Percentiles rank a stretch among this genome's conserved stretches.
These are phyloP conservation scores for Stomatorhinus walkeri DNA, from an alignment of 2,797 vertebrate genomes.

Conservation along the genomic window DNA sequence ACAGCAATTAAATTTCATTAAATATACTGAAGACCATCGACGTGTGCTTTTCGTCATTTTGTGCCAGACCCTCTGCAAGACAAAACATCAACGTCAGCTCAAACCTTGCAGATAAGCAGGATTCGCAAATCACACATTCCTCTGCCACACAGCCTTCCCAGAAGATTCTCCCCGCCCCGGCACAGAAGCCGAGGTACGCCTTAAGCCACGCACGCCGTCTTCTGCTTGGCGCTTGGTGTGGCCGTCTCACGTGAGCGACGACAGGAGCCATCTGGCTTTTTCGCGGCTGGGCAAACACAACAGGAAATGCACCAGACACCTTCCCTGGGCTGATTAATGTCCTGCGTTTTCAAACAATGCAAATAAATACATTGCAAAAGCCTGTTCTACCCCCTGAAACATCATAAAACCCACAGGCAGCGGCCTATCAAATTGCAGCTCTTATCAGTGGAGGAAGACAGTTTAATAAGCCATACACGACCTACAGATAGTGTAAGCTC, in stretches of 20 bases:
- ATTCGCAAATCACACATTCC: neutral
- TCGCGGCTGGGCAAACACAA: neutral
- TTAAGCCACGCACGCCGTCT: neutral
- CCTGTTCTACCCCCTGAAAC: neutral
- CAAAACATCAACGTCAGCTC: neutral
- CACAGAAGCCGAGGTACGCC: neutral
- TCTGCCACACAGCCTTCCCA: neutral
- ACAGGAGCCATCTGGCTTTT: neutral
- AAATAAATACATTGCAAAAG: neutral
- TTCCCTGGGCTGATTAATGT: neutral
- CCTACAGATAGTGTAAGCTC: neutral
- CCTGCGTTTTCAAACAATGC: neutral
- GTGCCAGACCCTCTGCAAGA: neutral
- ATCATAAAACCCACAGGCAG: neutral
- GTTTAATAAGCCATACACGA: neutral
- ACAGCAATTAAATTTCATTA: neutral
- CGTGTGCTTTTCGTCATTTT: neutral
- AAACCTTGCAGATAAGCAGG: neutral
- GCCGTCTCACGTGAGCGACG: neutral
- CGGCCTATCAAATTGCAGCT: neutral
- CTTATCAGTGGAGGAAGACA: neutral
- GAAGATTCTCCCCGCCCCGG: neutral
- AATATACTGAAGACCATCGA: neutral
- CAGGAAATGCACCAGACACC: constrained; percentile 8
- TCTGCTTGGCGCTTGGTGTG: neutral